Evolutionary conservation across 2,888 invertebrate species (phyloP), one percentile per base, ranked within the genome.

Genomic region (Elmis aenea): DNA sequence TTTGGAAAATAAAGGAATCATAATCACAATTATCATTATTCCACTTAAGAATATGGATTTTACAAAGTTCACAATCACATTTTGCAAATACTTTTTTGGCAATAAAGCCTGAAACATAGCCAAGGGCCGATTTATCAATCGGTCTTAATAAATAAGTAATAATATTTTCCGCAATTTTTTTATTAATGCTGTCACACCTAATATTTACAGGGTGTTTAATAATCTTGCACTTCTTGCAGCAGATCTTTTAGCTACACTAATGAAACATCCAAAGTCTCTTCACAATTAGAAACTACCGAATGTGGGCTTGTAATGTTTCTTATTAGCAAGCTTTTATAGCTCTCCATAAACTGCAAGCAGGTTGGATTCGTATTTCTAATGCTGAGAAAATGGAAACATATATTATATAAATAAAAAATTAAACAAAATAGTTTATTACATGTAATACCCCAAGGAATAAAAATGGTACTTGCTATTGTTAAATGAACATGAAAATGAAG

Each of bases 11-110:
- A n/a, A n/a, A n/a, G n/a, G n/a, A n/a, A n/a, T n/a, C n/a, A n/a
- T n/a, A n/a, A n/a, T n/a, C n/a, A n/a, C n/a, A n/a, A n/a, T n/a
- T n/a, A n/a, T n/a, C n/a, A n/a, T n/a, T n/a, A n/a, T n/a, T n/a
- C n/a, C n/a, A n/a, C n/a, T 25, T 25, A 3, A 25, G 3, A 11
- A 26, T 14, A 13, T 26, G 26, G 3, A 26, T 13, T 26, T 14
- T 26, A n/a, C 26, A 26, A 26, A 26, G 12, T 26, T 26, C 26
- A n/a, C 26, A 26, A n/a, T 13, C n/a, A 26, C 6, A 26, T 13
- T 26, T 26, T 10, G 3, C 10, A 8, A 26, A 14, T 6, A 8
- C 4, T 10, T 26, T 26, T 14, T 26, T 26, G 8, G 8, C 13
- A 4, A 26, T 5, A 26, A 26, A 26, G n/a, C 26, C 26, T 13